A percentile compares a stretch with the other conserved stretches of the same genome.
These are phyloP conservation scores for Protosalanx chinensis DNA, from an alignment of 2,797 vertebrate species.

Conservation along the genomic window DNA sequence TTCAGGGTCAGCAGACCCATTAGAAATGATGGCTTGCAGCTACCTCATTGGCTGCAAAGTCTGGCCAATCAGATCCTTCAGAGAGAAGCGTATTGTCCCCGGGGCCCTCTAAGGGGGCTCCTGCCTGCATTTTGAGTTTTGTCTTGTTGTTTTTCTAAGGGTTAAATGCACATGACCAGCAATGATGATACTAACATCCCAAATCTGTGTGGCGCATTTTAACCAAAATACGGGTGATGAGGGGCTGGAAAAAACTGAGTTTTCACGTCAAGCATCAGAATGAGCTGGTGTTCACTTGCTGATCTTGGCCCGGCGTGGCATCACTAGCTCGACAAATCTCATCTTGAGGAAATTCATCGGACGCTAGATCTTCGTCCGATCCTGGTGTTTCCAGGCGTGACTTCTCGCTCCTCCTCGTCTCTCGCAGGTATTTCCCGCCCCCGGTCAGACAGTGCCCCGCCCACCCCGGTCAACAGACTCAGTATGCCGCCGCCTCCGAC, in stretches of 20 bases:
- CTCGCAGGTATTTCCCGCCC: conserved; percentile 85
- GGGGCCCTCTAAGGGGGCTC: no score
- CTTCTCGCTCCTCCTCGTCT: conserved; percentile 10
- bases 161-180: neutral
- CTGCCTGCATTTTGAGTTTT: neutral
- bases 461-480: conserved; percentile 83
- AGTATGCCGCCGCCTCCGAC: conserved; percentile 76
- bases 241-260: neutral
- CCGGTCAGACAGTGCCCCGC: conserved; percentile 87
- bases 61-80: no score
- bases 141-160: neutral
- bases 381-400: no score
- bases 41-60: neutral
- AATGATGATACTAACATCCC: conserved; percentile 1
- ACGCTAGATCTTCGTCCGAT: neutral
- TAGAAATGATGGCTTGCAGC: neutral
- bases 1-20: neutral
- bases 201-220: neutral
- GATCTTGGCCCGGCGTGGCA: neutral
- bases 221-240: conserved; percentile 1
- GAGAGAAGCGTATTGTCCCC: no score
- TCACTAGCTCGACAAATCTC: neutral
- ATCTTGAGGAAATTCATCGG: neutral
- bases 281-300: neutral
- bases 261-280: neutral